A percentile compares a stretch with the other conserved stretches of the same genome.
Evolutionary conservation across 2,888 invertebrate species (phyloP).

Genomic region (Phyllotreta cruciferae): DNA sequence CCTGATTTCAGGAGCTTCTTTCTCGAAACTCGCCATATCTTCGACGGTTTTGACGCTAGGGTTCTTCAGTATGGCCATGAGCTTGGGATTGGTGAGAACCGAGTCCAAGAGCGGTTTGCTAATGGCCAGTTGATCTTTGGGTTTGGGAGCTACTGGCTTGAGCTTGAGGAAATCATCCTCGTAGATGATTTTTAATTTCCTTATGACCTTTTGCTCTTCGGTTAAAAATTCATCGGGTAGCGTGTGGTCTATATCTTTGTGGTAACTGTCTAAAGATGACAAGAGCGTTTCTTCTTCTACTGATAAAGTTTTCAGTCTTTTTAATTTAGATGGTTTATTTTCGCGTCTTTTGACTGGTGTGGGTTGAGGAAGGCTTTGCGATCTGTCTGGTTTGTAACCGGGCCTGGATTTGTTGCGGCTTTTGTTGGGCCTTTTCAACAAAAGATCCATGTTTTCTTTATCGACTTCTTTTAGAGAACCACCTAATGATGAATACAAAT

Average conservation of each 20-base stretch:
- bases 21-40: slow-evolving; percentile 34
- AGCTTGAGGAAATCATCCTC: slow-evolving; percentile 47
- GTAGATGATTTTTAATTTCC: slow-evolving; percentile 52
- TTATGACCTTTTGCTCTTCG: slow-evolving; percentile 52
- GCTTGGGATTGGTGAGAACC: slow-evolving; percentile 53
- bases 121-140: slow-evolving; percentile 54
- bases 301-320: slow-evolving; percentile 44
- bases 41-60: slow-evolving; percentile 50
- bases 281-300: slow-evolving; percentile 52
- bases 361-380: background rate
- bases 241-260: slow-evolving; percentile 52
- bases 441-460: slow-evolving; percentile 35
- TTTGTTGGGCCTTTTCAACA: slow-evolving; percentile 30
- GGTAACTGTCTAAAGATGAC: slow-evolving; percentile 49
- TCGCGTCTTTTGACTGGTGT: slow-evolving; percentile 40
- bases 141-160: slow-evolving; percentile 52
- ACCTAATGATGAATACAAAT: slow-evolving; percentile 29
- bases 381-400: slow-evolving; percentile 34
- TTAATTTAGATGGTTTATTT: slow-evolving; percentile 36
- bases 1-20: slow-evolving; percentile 29
- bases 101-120: slow-evolving; percentile 56
- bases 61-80: slow-evolving; percentile 51
- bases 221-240: slow-evolving; percentile 51
- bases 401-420: slow-evolving; percentile 33
- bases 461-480: slow-evolving; percentile 24